Base-by-base conservation (phyloP, 2,797 vertebrate genomes). In the Xiphorhynchus erythropygius region DNA sequence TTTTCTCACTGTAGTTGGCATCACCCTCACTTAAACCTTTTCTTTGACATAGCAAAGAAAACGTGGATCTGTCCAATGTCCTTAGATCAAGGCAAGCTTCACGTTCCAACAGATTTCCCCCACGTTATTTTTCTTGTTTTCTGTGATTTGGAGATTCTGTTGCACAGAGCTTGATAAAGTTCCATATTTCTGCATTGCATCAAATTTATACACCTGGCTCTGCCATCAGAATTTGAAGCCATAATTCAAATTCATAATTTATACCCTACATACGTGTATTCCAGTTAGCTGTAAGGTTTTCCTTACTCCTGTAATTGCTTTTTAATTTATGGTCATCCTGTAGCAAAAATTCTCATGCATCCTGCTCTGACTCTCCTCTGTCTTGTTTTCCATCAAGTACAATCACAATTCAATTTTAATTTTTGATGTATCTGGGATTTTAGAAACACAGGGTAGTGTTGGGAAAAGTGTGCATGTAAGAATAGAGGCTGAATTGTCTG, bases 271-370 rank as follows among this genome's bases (percentile, higher is more conserved):
- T 65, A 10, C 21, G 3, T 17, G 9, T 81, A 56, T 94, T 88
- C 57, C 35, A 62, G 42, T 91, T 80, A 86, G 47, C 18, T 76
- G 11, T 59, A 56, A 55, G 30, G 39, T 57, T 78, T 91, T 39
- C n/a, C 18, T 75, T 65, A 73, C 18, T 69, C 30, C 28, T 88
- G 70, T 33, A 88, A 44, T 73, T 75, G 46, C 55, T 71, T 91
- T 81, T 81, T 78, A 81, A 64, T 89, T 85, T 86, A 41, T 77
- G 47, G 63, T 57, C n/a, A 53, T 79, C 44, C 56, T 70, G 21
- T 63, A 84, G 32, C 33, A 83, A 55, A 75, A 84, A 25, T 37
- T 27, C 28, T 82, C 35, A 21, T 76, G 87, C 19, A 15, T 71
- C 12, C 10, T 89, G 17, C 39, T 68, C 74, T 75, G 42, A 27